phyloP scores from a whole-genome alignment of 1,140 invertebrate species.

The Sycobia sp. region DNA sequence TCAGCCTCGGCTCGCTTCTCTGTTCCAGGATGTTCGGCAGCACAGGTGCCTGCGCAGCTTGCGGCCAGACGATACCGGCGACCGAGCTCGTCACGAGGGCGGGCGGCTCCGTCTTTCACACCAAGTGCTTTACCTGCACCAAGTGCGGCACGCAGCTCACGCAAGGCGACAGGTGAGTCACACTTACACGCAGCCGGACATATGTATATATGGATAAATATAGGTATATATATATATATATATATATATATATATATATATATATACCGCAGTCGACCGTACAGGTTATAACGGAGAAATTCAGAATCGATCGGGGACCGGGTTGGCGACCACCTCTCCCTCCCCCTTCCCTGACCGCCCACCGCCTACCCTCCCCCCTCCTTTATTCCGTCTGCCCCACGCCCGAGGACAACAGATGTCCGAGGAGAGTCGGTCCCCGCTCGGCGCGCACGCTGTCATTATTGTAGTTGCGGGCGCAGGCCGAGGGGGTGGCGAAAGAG shows the following conservation, averaged over 20 bases:
- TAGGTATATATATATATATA: too few relatives aligned
- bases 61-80: slow-evolving; percentile 87
- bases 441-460: too few relatives aligned
- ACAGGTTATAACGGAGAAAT: too few relatives aligned
- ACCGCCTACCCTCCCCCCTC: too few relatives aligned
- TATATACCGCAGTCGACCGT: too few relatives aligned
- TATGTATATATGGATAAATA: too few relatives aligned
- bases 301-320: not conserved
- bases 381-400: too few relatives aligned
- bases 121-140: slow-evolving; percentile 92
- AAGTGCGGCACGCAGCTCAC: slow-evolving; percentile 86
- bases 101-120: slow-evolving; percentile 80
- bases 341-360: too few relatives aligned
- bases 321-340: not conserved
- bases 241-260: too few relatives aligned
- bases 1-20: slow-evolving; percentile 24
- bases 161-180: slow-evolving; percentile 80
- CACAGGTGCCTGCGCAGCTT: slow-evolving; percentile 83
- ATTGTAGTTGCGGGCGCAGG: too few relatives aligned
- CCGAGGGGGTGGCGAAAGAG: too few relatives aligned
- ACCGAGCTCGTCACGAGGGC: slow-evolving; percentile 90
- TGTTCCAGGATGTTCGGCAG: slow-evolving; percentile 84
- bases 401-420: slow-evolving; percentile 17
- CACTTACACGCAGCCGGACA: not conserved
- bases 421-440: not conserved